These are phyloP conservation scores for Mythimna impura DNA, from an alignment of 2,888 invertebrate species.

Conservation along the genomic window DNA sequence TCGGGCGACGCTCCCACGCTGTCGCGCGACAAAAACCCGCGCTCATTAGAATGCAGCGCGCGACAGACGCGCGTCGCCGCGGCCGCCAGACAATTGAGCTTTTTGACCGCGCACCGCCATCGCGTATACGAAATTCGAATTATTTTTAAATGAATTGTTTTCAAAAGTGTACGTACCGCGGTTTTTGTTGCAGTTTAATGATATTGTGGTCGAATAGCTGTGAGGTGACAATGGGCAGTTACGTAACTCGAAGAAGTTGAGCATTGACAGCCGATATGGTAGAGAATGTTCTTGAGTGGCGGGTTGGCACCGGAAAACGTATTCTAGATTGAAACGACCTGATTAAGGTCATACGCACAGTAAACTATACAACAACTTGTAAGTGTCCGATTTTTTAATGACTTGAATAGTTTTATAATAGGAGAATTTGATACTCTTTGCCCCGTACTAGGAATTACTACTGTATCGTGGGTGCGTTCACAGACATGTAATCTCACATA, in stretches of 20 bases:
- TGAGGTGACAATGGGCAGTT: slow-evolving; percentile 31
- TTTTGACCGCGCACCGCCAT: slow-evolving; percentile 72
- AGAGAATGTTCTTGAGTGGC: not conserved
- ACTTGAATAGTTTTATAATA: not conserved
- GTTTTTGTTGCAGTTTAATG: slow-evolving; percentile 56
- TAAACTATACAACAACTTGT: not conserved
- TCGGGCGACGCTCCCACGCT: slow-evolving; percentile 82
- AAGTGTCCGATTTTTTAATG: not conserved
- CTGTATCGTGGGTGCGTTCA: too few species aligned
- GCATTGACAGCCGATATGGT: not conserved
- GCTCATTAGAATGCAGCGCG: slow-evolving; percentile 86
- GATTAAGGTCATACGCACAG: too few species aligned
- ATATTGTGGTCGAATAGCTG: slow-evolving; percentile 53
- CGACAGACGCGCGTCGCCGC: slow-evolving; percentile 76
- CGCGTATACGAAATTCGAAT: slow-evolving; percentile 65
- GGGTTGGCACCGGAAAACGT: not conserved
- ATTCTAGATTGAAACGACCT: not conserved
- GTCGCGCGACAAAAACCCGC: slow-evolving; percentile 84
- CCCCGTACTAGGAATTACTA: too few species aligned
- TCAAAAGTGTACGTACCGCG: slow-evolving; percentile 59
- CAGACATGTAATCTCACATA: too few species aligned
- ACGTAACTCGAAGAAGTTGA: slow-evolving; percentile 5
- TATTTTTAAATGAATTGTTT: slow-evolving; percentile 70
- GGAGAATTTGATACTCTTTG: not conserved
- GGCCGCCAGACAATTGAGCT: slow-evolving; percentile 73